Percentiles rank a stretch among this genome's conserved stretches.
Conservation (phyloP, 1,140 invertebrate species). For the Heliconius hewitsoni region DNA sequence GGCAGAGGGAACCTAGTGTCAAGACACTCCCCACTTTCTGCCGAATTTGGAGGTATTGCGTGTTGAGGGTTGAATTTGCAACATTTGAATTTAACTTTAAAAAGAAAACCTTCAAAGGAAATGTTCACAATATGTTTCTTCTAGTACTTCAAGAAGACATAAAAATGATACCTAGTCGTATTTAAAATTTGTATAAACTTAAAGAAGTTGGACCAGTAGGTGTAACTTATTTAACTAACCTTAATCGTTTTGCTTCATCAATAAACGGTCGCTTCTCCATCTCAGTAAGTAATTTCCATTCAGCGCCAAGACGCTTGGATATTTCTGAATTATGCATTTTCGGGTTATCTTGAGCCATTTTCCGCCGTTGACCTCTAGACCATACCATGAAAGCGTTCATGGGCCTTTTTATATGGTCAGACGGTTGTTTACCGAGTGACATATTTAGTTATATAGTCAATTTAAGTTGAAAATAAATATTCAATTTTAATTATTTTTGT, state of each 20-base stretch:
- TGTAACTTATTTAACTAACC: conserved; percentile 83
- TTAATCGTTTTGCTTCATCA: conserved; percentile 96
- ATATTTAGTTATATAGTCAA: conserved; percentile 44
- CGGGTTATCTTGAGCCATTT: conserved; percentile 99
- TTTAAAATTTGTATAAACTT: not conserved
- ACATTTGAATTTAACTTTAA: too few relatives aligned
- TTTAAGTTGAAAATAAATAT: not conserved
- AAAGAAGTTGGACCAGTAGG: not conserved
- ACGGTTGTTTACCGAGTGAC: conserved; percentile 70
- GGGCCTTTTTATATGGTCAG: conserved; percentile 92
- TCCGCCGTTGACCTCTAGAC: conserved; percentile 92
- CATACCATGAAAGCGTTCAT: conserved; percentile 98
- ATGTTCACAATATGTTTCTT: not conserved
- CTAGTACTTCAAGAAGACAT: not conserved
- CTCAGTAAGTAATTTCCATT: conserved; percentile 95
- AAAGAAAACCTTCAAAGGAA: too few relatives aligned
- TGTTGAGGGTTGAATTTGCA: too few relatives aligned
- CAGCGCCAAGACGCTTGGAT: conserved; percentile 90
- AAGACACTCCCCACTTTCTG: too few relatives aligned
- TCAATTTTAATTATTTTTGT: not conserved
- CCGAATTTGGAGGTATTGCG: too few relatives aligned
- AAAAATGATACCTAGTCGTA: not conserved
- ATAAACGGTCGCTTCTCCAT: conserved; percentile 97
- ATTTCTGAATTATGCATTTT: conserved; percentile 88
- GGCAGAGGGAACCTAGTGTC: too few relatives aligned